phyloP scores from a whole-genome alignment of 2,113 vertebrate species.

The Turnix velox region DNA sequence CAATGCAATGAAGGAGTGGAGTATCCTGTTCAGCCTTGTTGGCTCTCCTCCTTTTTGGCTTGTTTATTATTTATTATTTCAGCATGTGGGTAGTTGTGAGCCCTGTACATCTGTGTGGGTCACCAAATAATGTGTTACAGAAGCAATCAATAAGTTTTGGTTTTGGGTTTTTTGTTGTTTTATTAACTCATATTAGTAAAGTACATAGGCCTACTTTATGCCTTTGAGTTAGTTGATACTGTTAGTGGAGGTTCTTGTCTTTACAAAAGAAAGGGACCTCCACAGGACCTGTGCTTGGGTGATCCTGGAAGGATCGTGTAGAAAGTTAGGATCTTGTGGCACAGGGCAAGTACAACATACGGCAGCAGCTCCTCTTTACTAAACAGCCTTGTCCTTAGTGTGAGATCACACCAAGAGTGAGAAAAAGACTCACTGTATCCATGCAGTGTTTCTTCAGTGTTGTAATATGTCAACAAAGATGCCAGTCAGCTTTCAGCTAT shows the following conservation, averaged over 20 bases:
- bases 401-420: neutral
- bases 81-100: neutral
- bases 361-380: neutral
- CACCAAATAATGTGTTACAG: neutral
- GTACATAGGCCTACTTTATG: neutral
- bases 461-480: neutral
- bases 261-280: neutral
- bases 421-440: neutral
- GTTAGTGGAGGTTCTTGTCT: neutral
- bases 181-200: neutral
- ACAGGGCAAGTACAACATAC: neutral
- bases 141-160: neutral
- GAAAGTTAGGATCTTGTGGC: neutral
- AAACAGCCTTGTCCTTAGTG: neutral
- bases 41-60: neutral
- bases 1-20: neutral
- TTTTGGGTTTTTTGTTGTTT: neutral
- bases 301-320: neutral
- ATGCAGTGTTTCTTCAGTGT: neutral
- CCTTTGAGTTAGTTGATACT: neutral
- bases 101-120: neutral
- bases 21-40: neutral
- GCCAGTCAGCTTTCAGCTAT: neutral
- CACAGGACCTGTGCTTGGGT: neutral
- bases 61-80: neutral